Evolutionary conservation across 2,797 vertebrate species (phyloP), one percentile per base, ranked within the genome.

Genomic region (Vireo griseus): DNA sequence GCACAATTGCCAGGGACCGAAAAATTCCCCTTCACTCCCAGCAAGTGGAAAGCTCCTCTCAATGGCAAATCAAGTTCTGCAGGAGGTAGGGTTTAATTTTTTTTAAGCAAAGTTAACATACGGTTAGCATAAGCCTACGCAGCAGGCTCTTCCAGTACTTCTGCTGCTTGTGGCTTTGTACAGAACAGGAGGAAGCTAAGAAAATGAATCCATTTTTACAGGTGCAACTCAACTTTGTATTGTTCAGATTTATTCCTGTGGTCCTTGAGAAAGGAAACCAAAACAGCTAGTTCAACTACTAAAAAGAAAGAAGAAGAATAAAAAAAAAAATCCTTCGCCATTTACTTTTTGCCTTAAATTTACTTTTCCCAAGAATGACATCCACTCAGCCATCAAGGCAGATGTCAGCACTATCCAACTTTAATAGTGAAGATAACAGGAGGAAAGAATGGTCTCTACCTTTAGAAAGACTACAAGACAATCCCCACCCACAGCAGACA

Each of bases 21-120:
- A 96, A 97, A 95, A 94, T 69, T 95, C 87, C 76, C 82, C 87
- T 92, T 95, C 85, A 45, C 55, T 67, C 94, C 68, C 89, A 95
- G 96, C 91, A 94, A 92, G 89, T 40, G 40, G 85, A 97, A 96
- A 96, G 86, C 92, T 91, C 66, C 88, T 92, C 94, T 97, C 92
- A 96, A 96, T 83, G 47, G 91, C 72, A 95, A 96, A 96, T 96
- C 94, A 92, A 92, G 86, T 96, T 91, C 95, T 94, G 94, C 95
- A 91, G 92, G 94, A 96, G 94, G 95, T 89, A 97, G 68, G 82
- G 82, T 94, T 94, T 94, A 96, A 95, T 96, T 95, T 95, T 95
- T 95, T 95, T 93, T 74, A 82, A 96, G 93, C 94, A 90, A 96
- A 92, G 94, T 96, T 96, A 96, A 96, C 95, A 96, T 94, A 96